Percentiles rank a stretch among this genome's conserved stretches.
Evolutionary conservation across 2,113 vertebrate genomes (phyloP).

Genomic region (Mohoua ochrocephala): DNA sequence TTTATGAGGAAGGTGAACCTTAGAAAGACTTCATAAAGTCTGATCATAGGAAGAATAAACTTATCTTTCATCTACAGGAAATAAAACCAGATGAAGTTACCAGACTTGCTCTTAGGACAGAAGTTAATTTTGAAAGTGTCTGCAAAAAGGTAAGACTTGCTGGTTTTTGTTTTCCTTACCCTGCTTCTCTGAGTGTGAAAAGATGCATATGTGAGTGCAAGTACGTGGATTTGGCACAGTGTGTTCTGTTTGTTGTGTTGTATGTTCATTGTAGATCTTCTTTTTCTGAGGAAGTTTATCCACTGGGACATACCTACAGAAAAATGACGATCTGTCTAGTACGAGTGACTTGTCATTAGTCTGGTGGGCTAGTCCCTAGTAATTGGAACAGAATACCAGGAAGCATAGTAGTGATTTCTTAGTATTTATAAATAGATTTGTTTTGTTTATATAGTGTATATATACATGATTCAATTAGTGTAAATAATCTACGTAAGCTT

Average conservation of each 20-base stretch:
- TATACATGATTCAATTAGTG: neutral
- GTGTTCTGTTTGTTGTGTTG: neutral
- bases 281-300: neutral
- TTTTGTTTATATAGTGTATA: neutral
- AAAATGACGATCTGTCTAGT: neutral
- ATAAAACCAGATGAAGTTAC: constrained; percentile 85
- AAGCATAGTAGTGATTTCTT: neutral
- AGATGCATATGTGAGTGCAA: neutral
- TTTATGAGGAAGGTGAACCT: neutral
- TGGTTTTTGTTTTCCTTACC: neutral
- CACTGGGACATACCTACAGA: neutral
- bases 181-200: neutral
- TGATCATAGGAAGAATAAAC: neutral
- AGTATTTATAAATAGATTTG: neutral
- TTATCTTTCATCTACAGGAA: constrained; percentile 45
- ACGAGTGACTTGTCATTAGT: neutral
- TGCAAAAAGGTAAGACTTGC: constrained; percentile 78
- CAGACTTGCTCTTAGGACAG: constrained; percentile 82
- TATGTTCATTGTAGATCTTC: neutral
- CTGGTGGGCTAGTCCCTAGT: neutral
- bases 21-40: neutral
- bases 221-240: neutral
- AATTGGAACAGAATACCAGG: neutral
- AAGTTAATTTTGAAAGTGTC: constrained; percentile 83
- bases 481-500: neutral